A percentile compares a stretch with the other conserved stretches of the same genome.
Evolutionary conservation across 2,797 vertebrate genomes (phyloP).

Genomic region (Otus scops): DNA sequence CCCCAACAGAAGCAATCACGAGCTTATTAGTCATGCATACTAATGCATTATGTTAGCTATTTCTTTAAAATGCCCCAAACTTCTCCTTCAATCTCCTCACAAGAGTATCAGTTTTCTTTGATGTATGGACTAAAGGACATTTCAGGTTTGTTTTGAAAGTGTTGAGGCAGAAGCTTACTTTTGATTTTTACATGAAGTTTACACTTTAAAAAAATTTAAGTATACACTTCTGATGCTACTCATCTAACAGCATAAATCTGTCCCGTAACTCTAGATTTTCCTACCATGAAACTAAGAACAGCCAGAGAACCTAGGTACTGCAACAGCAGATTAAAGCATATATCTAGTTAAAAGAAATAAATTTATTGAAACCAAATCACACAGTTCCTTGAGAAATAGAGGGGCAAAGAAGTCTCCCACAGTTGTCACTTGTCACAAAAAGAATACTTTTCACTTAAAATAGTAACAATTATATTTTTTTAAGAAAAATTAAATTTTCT

Average conservation of each 20-base stretch:
- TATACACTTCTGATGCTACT: neutral
- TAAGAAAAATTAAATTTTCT: neutral
- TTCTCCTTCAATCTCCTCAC: neutral
- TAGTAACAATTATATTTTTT: neutral
- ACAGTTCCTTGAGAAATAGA: neutral
- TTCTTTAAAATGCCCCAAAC: neutral
- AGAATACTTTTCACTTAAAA: neutral
- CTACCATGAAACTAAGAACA: neutral
- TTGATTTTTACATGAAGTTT: neutral
- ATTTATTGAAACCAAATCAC: neutral
- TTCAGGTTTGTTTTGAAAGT: neutral
- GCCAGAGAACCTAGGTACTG: neutral
- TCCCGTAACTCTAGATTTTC: neutral
- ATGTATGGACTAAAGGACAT: neutral
- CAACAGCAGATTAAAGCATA: neutral
- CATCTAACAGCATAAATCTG: neutral
- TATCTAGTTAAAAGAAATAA: neutral
- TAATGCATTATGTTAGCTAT: neutral
- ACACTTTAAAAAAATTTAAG: neutral
- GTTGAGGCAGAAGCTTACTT: neutral
- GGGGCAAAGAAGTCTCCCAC: neutral
- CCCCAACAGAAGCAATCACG: neutral
- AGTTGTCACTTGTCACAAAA: neutral
- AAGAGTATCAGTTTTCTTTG: neutral
- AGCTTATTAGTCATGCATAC: neutral